Percentiles rank a stretch among this genome's conserved stretches.
Conservation (phyloP, 2,113 vertebrate genomes). For the Helogale parvula region DNA sequence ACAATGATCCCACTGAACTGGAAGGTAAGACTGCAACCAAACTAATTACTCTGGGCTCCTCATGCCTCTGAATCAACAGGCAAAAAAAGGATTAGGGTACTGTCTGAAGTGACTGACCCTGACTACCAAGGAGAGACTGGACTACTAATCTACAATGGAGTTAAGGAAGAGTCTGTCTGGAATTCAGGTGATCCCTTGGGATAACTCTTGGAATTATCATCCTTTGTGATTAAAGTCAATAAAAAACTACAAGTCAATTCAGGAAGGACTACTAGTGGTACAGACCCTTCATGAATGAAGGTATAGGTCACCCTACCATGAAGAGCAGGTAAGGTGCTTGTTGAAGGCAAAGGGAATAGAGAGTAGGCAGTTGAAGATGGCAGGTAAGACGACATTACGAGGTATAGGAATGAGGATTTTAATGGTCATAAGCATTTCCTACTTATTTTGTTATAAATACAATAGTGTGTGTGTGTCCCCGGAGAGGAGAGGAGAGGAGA, state of each 20-base stretch:
- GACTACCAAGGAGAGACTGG: background rate
- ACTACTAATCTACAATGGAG: background rate
- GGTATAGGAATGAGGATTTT: background rate
- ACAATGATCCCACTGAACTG: background rate
- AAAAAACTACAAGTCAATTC: background rate
- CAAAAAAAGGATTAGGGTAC: background rate
- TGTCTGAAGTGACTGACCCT: background rate
- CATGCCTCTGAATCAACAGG: background rate
- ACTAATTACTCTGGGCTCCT: background rate
- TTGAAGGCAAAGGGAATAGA: background rate
- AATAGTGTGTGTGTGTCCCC: background rate
- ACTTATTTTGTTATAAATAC: background rate
- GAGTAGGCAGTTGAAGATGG: background rate
- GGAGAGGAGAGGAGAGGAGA: background rate
- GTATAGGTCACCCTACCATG: background rate
- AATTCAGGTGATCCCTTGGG: background rate
- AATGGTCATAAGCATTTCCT: background rate
- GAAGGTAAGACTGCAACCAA: background rate
- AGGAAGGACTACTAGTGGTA: background rate
- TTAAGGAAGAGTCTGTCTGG: background rate
- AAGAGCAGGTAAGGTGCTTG: background rate
- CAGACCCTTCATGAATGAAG: background rate
- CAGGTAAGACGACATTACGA: background rate
- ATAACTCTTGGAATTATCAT: background rate
- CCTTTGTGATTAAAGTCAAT: background rate